These are phyloP conservation scores for Cichlasoma orientale DNA, from an alignment of 2,797 vertebrate species.

Conservation along the genomic window DNA sequence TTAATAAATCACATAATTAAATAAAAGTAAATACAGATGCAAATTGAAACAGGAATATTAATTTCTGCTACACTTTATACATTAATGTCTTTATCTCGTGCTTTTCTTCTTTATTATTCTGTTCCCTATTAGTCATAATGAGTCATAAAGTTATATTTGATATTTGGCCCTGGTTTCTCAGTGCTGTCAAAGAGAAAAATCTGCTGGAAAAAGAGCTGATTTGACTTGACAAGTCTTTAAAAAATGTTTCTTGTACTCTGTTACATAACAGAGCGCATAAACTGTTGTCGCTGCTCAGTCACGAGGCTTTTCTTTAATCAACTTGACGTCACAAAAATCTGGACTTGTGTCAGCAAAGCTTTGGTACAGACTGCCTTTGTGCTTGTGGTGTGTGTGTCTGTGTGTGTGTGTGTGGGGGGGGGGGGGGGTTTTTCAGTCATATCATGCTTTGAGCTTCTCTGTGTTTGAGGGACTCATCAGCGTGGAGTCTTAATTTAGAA, in stretches of 20 bases:
- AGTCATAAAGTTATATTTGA: background rate
- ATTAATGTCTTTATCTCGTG: background rate
- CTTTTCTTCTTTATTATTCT: background rate
- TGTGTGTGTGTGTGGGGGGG: background rate
- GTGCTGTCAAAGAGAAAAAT: conserved; percentile 26
- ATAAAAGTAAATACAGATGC: background rate
- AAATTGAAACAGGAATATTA: background rate
- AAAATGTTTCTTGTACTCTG: conserved; percentile 8
- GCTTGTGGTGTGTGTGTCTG: background rate
- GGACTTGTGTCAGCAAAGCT: conserved; percentile 48
- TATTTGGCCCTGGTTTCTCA: conserved; percentile 2
- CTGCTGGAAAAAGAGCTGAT: conserved; percentile 3
- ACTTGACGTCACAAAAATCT: conserved; percentile 38
- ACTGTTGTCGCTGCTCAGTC: conserved; percentile 5
- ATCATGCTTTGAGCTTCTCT: conserved; percentile 47
- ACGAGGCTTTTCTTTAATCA: conserved; percentile 52
- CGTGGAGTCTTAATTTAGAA: conserved; percentile 43
- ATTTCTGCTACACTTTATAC: background rate
- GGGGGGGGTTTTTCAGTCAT: conserved; percentile 13
- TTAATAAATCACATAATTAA: no score
- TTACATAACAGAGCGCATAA: conserved; percentile 25
- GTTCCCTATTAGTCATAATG: background rate
- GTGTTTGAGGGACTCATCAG: conserved; percentile 43
- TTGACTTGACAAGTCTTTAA: conserved; percentile 14
- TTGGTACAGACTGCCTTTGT: conserved; percentile 45